phyloP scores from a whole-genome alignment of 2,888 invertebrate genomes.

The Leptinotarsa juncta region DNA sequence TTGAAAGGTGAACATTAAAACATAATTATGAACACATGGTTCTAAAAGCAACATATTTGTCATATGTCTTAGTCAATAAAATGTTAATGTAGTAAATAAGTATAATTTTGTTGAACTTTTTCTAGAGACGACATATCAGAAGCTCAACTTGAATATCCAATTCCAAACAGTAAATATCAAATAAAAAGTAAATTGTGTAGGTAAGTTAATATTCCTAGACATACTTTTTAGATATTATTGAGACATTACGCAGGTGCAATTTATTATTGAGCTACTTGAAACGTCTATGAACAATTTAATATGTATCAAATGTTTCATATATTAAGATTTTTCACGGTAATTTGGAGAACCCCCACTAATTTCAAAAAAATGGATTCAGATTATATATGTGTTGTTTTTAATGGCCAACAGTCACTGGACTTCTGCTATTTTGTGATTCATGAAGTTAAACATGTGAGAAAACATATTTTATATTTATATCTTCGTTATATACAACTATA shows the following conservation, averaged over 20 bases:
- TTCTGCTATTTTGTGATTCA: too few relatives aligned
- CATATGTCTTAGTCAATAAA: slow-evolving; percentile 39
- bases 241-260: not conserved
- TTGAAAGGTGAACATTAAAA: slow-evolving; percentile 12
- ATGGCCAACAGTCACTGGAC: too few relatives aligned
- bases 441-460: too few relatives aligned
- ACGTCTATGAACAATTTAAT: not conserved
- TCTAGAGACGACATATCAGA: not conserved
- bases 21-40: slow-evolving; percentile 27
- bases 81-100: slow-evolving; percentile 13
- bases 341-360: not conserved
- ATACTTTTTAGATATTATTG: not conserved
- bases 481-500: too few relatives aligned
- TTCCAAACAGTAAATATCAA: not conserved
- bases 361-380: not conserved
- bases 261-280: not conserved
- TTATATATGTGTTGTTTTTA: too few relatives aligned
- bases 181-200: not conserved
- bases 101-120: not conserved
- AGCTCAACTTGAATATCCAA: not conserved
- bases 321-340: not conserved
- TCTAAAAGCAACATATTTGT: slow-evolving; percentile 40
- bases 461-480: too few relatives aligned
- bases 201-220: not conserved
- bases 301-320: not conserved